Evolutionary conservation across 1,140 invertebrate species (phyloP), one percentile per base, ranked within the genome.

Genomic region (Lepidotrigona ventralis): DNA sequence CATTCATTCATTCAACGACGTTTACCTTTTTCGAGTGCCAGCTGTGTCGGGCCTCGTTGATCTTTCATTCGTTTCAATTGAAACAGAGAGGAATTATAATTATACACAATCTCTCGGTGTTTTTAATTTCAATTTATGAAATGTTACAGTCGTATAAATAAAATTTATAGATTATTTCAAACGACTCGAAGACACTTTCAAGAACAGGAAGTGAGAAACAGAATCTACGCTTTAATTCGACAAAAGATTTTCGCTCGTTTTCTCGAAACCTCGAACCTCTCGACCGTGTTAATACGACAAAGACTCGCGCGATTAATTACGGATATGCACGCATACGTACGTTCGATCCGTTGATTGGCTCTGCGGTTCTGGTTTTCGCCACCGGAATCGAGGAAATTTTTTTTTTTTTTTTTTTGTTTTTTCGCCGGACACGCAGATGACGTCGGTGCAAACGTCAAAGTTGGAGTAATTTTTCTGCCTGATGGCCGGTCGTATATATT

Each of bases 381-480:
- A n/a, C n/a, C 26, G 46, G 60, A 79, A 88, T 81, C 81, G 85
- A 86, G 60, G n/a, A 83, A 84, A 83, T 81, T 39, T 51, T 51
- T 39, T 39, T 39, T 12, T 60, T n/a, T 3, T 0, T 3, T 11
- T 29, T 66, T 21, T 8, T 0, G 0, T 46, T 68, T 88, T 88
- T 81, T 84, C 46, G 76, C 1, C 68, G 77, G 73, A 64, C 64
- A 68, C 39, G 58, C 75, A 71, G 73, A 54, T 53, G 51, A 64
- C 68, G 71, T 81, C 81, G 86, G 75, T 63, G 46, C 78, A 66
- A 46, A 68, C 88, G 88, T 88, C 84, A 86, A 88, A 82, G 63
- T 72, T 78, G 78, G 72, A 84, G 84, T 73, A 88, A 86, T 90
- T 89, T 90, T 90, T 86, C 60, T n/a, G 46, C 69, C 79, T 72